Conservation (phyloP, 2,888 invertebrate genomes). For the Trissoscelio sp. region DNA sequence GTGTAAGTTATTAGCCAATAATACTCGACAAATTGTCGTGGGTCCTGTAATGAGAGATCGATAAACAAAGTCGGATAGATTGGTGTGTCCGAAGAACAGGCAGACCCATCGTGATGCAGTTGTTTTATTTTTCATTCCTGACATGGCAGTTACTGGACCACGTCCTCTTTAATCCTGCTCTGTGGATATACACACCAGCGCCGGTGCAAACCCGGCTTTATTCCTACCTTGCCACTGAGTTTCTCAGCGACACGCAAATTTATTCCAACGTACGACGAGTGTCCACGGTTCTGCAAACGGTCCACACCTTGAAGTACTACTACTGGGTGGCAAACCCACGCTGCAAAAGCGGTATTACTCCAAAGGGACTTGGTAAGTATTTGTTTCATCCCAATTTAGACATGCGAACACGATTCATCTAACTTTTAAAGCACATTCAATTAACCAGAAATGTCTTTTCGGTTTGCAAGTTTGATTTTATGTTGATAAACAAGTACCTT, state of each 20-base stretch:
- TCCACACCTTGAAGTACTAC: conserved; percentile 99
- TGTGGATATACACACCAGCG: conserved; percentile 99
- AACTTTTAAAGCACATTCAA: not conserved
- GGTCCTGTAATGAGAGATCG: not conserved
- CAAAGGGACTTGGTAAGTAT: conserved; percentile 95
- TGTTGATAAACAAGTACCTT: no score
- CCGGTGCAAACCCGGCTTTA: conserved; percentile 97
- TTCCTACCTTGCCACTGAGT: conserved; percentile 99
- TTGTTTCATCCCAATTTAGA: not conserved
- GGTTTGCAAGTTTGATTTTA: no score
- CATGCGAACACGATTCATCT: not conserved
- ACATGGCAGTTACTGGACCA: conserved; percentile 99
- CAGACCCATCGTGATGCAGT: conserved; percentile 87
- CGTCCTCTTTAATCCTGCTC: conserved; percentile 98
- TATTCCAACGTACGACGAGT: conserved; percentile 98
- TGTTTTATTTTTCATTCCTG: conserved; percentile 95
- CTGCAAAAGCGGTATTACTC: conserved; percentile 96
- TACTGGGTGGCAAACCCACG: conserved; percentile 99
- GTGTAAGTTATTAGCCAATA: not conserved
- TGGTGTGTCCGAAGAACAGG: conserved; percentile 83
- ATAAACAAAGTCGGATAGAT: conserved; percentile 81
- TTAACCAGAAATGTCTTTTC: no score
- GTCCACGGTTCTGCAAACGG: conserved; percentile 98
- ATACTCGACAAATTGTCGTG: conserved; percentile 24
- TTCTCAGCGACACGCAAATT: conserved; percentile 98